These are phyloP conservation scores for Hypanus sabinus DNA, from an alignment of 2,113 vertebrate species.

Conservation along the genomic window DNA sequence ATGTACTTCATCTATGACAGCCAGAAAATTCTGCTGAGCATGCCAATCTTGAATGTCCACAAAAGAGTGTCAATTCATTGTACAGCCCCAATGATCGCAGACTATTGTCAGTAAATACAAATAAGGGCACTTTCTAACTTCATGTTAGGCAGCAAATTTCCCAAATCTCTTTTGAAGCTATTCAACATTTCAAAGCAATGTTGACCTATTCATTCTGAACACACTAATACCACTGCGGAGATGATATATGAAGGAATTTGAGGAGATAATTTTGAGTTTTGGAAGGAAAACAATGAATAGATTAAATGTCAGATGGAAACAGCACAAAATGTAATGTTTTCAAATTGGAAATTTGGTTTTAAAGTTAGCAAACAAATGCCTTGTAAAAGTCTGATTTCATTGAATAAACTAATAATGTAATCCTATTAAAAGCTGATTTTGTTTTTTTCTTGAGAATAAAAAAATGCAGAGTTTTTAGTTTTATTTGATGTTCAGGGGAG, in stretches of 20 bases:
- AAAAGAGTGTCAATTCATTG: neutral
- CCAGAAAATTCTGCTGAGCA: neutral
- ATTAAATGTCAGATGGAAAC: neutral
- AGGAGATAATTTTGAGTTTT: neutral
- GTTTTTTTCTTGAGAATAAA: neutral
- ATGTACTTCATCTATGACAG: neutral
- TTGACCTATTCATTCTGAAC: neutral
- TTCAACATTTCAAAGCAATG: neutral
- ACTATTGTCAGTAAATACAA: neutral
- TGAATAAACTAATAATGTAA: neutral
- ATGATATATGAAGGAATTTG: neutral
- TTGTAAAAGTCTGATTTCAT: neutral
- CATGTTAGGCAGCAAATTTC: neutral
- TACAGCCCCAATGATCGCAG: neutral
- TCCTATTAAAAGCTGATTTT: neutral
- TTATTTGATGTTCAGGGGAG: neutral
- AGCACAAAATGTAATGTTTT: neutral
- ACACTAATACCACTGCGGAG: neutral
- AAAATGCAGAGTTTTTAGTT: neutral
- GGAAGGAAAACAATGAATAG: neutral
- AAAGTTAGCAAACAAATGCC: neutral
- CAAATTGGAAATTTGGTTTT: neutral
- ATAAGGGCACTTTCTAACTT: neutral
- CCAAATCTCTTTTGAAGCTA: neutral
- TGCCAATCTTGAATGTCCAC: neutral